Evolutionary conservation across 2,113 vertebrate genomes (phyloP), one percentile per base, ranked within the genome.

Genomic region (Redunca redunca): DNA sequence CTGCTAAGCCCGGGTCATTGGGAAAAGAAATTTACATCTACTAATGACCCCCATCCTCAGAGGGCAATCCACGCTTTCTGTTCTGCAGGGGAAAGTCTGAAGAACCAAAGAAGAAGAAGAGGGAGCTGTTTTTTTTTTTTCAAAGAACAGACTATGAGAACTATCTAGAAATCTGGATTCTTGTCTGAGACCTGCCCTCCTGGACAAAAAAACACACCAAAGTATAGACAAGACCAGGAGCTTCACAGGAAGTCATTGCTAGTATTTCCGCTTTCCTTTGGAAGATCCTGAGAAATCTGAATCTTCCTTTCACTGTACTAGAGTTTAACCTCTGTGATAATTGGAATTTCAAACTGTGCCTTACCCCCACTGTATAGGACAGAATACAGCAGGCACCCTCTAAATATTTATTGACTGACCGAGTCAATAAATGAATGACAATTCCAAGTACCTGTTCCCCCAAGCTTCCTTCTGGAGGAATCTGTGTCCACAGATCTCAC

Each of bases 11-110:
- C 2, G 13, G 86, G 83, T 97, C 62, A 74, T 2, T 2, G 21
- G 84, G 36, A 96, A 26, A 96, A 92, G 81, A 97, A 81, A 96
- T 88, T 95, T 92, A 91, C 81, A 88, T 94, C 87, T 50, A 33
- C 64, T 91, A 88, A 95, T 48, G 95, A 96, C 3, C 5, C 25
- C 74, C 95, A 92, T 19, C 48, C 52, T 78, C 30, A 50, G 64
- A 11, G 36, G 57, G 48, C 40, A 21, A 88, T 50, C 57, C 53
- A 10, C 1, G 15, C 17, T 74, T 81, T 60, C 26, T 6, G 12
- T 48, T 55, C 83, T 50, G 12, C 36, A 36, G 46, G 46, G 21
- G 15, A 57, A 58, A 15, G 48, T 4, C 33, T 9, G 10, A 81
- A 83, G 55, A 93, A 86, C 46, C 6, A 19, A 52, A 62, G 30